A percentile compares a stretch with the other conserved stretches of the same genome.
These are phyloP conservation scores for Agapostemon virescens DNA, from an alignment of 2,888 invertebrate species.

Conservation along the genomic window DNA sequence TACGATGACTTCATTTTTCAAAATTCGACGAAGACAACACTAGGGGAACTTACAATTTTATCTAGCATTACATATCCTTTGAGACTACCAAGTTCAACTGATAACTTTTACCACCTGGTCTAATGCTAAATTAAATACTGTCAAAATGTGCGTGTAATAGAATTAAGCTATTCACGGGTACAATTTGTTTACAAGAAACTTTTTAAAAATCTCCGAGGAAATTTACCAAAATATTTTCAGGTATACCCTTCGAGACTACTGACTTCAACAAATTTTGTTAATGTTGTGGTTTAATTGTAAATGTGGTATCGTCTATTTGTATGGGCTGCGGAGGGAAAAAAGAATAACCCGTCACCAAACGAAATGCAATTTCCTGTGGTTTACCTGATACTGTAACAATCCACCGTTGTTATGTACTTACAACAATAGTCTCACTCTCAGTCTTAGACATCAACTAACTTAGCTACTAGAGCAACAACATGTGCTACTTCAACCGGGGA, in stretches of 20 bases:
- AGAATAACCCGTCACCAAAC: background rate
- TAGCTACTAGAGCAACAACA: constrained; percentile 43
- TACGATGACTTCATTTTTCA: too few relatives aligned
- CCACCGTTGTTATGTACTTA: constrained; percentile 36
- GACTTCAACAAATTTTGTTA: background rate
- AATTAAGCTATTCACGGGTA: background rate
- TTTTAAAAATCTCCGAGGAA: background rate
- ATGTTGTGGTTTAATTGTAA: background rate
- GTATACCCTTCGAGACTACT: background rate
- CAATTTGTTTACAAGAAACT: background rate
- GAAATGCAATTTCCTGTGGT: background rate
- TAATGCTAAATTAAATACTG: background rate
- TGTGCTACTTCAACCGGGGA: constrained; percentile 48
- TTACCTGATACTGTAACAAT: constrained; percentile 33
- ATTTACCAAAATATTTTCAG: background rate
- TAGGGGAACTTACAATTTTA: background rate
- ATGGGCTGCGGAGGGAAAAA: background rate
- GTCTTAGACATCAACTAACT: constrained; percentile 27
- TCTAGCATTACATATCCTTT: background rate
- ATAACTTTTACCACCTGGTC: background rate
- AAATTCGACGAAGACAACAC: too few relatives aligned
- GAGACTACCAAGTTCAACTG: background rate
- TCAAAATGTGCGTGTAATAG: background rate
- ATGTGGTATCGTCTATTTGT: background rate
- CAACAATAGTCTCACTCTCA: constrained; percentile 28